phyloP scores from a whole-genome alignment of 2,113 vertebrate species.

The Orientallactaga bullata region DNA sequence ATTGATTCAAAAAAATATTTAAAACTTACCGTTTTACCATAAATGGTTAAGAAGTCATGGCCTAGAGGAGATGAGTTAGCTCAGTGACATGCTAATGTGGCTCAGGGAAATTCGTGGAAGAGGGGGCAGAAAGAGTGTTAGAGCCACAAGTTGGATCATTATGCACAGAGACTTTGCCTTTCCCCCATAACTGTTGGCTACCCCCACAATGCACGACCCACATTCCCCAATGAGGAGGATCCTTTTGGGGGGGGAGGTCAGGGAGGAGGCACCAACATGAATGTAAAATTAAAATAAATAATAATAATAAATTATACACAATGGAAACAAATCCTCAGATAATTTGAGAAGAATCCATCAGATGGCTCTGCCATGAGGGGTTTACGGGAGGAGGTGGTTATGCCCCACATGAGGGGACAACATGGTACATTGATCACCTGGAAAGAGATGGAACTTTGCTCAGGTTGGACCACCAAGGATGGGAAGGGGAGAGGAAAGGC shows the following conservation, averaged over 20 bases:
- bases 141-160: no score
- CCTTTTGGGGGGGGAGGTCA: no score
- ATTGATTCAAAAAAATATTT: neutral
- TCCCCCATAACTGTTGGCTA: no score
- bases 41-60: neutral
- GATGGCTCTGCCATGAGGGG: neutral
- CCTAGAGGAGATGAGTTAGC: neutral
- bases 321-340: neutral
- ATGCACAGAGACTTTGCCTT: no score
- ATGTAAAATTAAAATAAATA: no score
- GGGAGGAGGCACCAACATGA: no score
- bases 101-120: no score
- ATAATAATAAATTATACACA: neutral
- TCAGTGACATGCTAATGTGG: neutral
- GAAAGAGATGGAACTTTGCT: neutral
- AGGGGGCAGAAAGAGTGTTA: no score
- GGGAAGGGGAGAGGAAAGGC: no score
- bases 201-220: no score
- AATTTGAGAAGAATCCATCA: neutral
- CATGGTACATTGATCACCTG: accelerated
- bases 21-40: neutral
- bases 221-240: no score
- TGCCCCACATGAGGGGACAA: neutral
- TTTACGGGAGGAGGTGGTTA: neutral
- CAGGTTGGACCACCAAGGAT: neutral